Percentiles rank a stretch among this genome's conserved stretches.
phyloP scores from a whole-genome alignment of 2,113 vertebrate species.

The Bufo bufo region DNA sequence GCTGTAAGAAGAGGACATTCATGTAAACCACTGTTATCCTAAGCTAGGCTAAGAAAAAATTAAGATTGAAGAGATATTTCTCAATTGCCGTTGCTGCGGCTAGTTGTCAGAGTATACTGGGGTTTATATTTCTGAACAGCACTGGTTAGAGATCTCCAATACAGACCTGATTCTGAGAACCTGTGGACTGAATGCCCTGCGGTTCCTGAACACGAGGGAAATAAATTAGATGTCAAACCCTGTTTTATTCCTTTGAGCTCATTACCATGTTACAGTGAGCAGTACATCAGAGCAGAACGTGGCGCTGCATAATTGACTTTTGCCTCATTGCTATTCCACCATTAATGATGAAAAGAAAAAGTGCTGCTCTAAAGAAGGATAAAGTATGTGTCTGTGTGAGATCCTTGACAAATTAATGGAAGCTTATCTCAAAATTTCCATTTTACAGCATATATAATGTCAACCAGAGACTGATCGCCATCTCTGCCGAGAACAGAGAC shows the following conservation, averaged over 20 bases:
- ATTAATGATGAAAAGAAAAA: conserved; percentile 42
- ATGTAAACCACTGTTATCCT: no score
- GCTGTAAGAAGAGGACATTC: no score
- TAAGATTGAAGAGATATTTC: no score
- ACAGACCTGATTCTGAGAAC: not conserved
- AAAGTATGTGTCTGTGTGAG: conserved; percentile 43
- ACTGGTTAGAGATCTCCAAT: not conserved
- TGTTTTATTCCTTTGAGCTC: conserved; percentile 19
- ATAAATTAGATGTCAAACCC: conserved; percentile 26
- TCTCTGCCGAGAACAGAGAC: not conserved
- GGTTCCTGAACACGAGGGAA: not conserved
- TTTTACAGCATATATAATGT: conserved; percentile 50
- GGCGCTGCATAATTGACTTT: not conserved
- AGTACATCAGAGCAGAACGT: not conserved
- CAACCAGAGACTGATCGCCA: conserved; percentile 12
- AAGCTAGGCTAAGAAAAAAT: no score
- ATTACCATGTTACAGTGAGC: conserved; percentile 3
- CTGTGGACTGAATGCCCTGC: not conserved
- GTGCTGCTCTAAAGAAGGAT: conserved; percentile 20
- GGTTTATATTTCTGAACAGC: not conserved
- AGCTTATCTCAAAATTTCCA: conserved; percentile 50
- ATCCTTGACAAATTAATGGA: conserved; percentile 51
- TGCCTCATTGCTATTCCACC: conserved; percentile 8
- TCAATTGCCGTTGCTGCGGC: no score
- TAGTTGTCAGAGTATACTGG: not conserved